Evolutionary conservation across 1,140 invertebrate species (phyloP).

Genomic region (silkworm (Bombyx mori)): DNA sequence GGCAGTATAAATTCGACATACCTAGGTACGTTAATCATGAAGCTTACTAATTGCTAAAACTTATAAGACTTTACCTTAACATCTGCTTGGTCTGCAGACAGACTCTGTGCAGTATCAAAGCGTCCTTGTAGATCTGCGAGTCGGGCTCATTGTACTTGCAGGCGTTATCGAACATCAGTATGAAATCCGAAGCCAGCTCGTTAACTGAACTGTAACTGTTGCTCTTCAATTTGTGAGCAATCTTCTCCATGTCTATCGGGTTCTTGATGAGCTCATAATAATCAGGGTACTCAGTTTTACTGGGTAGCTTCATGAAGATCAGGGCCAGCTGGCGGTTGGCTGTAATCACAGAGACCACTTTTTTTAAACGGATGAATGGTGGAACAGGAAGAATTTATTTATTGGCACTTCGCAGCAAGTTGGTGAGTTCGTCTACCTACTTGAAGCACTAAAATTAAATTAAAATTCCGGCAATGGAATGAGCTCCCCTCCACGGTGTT

Average conservation of each 20-base stretch:
- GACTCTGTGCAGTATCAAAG: conserved; percentile 91
- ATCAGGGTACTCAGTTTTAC: conserved; percentile 95
- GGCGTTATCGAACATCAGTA: conserved; percentile 99
- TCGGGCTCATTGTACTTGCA: conserved; percentile 99
- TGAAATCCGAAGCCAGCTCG: conserved; percentile 93
- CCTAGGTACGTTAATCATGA: too few species aligned
- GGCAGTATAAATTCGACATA: too few species aligned
- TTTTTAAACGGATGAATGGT: background rate
- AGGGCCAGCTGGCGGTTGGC: conserved; percentile 84
- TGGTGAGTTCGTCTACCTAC: too few species aligned
- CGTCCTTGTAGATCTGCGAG: conserved; percentile 99
- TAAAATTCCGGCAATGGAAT: too few species aligned
- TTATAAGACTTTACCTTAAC: conserved; percentile 69
- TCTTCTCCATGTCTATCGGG: conserved; percentile 97
- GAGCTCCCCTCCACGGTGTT: too few species aligned
- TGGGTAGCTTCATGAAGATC: conserved; percentile 96
- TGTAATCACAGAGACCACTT: conserved; percentile 17
- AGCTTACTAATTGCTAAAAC: too few species aligned
- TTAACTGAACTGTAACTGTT: conserved; percentile 88
- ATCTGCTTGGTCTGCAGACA: conserved; percentile 93
- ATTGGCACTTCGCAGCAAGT: too few species aligned
- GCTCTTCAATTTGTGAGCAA: conserved; percentile 89
- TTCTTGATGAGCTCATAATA: conserved; percentile 99
- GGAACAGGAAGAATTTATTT: too few species aligned
- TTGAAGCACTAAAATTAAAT: too few species aligned